Base-by-base conservation (phyloP, 2,888 invertebrate species). In the Apamea crenata region DNA sequence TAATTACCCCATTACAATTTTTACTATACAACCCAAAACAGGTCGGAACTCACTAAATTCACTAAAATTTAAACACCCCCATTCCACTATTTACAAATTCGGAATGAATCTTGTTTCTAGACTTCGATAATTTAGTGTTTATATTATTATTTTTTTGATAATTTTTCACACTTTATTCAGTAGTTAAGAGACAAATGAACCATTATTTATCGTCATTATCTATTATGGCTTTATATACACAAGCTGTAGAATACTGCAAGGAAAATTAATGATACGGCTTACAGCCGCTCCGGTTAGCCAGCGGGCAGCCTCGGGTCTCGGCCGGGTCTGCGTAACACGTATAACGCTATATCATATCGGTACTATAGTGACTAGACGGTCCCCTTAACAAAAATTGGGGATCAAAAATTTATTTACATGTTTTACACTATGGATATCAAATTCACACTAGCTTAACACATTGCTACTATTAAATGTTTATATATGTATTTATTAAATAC, bases 291-390 rank as follows among this genome's bases (percentile, higher is more conserved):
- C 81, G 82, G 82, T 81, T 71, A 82, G 81, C 75, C 83, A 74
- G 44, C 88, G 84, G 74, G 79, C 81, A 80, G 78, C 80, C 67
- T 69, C 86, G 66, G 80, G 79, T 76, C 81, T 81, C 65, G 84
- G 75, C 82, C 80, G 78, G 84, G 78, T 73, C 89, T 87, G 77
- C 79, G 78, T 14, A 74, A 87, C 87, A 86, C 85, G 87, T 83
- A 83, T 87, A 69, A 92, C 88, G 81, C 83, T 87, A 87, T 88
- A 87, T 89, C 87, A 93, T 92, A 91, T 90, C 92, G 91, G 92
- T 94, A 94, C 90, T 87, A 92, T 94, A 95, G 94, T 96, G 96
- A 96, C 96, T 96, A 96, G 96, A 96, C 90, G 87, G 88, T 90
- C 95, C 95, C 94, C 92, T 79, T 84, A 91, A 90, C 86, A 87